Conservation (phyloP, 2,113 vertebrate genomes). For the Leptosomus discolor region DNA sequence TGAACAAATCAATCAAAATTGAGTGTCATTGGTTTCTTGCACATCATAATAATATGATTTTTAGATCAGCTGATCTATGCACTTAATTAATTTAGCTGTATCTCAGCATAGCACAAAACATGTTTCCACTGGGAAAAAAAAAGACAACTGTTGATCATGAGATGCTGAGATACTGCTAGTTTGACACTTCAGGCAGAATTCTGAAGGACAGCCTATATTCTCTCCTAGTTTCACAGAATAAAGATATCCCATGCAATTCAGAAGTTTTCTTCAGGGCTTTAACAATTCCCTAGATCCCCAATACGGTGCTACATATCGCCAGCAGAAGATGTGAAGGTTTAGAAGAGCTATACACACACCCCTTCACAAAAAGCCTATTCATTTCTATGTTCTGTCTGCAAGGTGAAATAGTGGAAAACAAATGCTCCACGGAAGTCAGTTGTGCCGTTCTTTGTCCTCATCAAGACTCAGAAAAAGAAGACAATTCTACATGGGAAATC, state of each 20-base stretch:
- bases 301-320: fast-evolving
- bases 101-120: not conserved
- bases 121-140: not conserved
- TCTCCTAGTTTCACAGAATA: not conserved
- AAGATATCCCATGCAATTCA: not conserved
- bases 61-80: not conserved
- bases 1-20: not conserved
- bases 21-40: not conserved
- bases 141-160: not conserved
- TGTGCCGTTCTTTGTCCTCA: not conserved
- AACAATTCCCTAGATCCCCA: not conserved
- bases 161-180: not conserved
- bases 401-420: not conserved
- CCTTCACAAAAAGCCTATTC: not conserved
- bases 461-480: not conserved
- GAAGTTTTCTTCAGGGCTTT: not conserved
- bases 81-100: not conserved
- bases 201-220: not conserved
- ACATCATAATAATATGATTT: not conserved
- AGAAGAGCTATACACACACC: not conserved
- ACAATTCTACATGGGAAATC: not conserved
- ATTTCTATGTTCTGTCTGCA: not conserved
- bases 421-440: fast-evolving
- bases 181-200: not conserved
- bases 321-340: not conserved